Base-by-base conservation (phyloP, 2,888 invertebrate species). In the Pheosia tremula region DNA sequence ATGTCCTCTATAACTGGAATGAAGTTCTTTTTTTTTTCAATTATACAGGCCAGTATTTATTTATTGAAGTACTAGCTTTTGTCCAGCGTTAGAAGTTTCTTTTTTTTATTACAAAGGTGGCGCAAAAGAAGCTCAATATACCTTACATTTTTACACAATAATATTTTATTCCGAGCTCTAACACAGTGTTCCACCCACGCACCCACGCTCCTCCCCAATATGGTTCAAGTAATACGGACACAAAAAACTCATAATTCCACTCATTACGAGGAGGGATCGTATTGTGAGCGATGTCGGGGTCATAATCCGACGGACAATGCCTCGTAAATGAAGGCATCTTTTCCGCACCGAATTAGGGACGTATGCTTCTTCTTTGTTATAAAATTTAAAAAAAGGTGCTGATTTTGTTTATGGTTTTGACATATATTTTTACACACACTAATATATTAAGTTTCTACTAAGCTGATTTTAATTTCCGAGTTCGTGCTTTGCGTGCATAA, bases 191-290 rank as follows among this genome's bases (percentile, higher is more conserved):
- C 69, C 63, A 70, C 71, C 24, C 24, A 24, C 24, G 24, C 24
- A 24, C 24, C 24, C 24, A 24, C 24, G 24, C 24, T 24, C 24
- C 24, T 24, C 24, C 64, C 67, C 62, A 74, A 69, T 56, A 62
- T 55, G 73, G 78, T 78, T 84, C 76, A 78, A 82, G 80, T 81
- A 79, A 84, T 85, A 85, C 72, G 72, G 75, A 78, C 72, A 79
- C 74, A 83, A 83, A 85, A 86, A 89, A 89, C 81, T 85, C 88
- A 84, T 88, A 89, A 89, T 88, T 86, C 88, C 86, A 77, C 89
- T 88, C 84, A 85, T 86, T 88, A 85, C 76, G 79, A 79, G 73
- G 76, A 79, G 71, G 74, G 77, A 72, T 77, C 76, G 77, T 77
- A 76, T 77, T 79, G 78, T 75, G 77, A 74, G 71, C 64, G 64